Evolutionary conservation across 2,888 invertebrate genomes (phyloP).

Genomic region (Venusia cambrica): DNA sequence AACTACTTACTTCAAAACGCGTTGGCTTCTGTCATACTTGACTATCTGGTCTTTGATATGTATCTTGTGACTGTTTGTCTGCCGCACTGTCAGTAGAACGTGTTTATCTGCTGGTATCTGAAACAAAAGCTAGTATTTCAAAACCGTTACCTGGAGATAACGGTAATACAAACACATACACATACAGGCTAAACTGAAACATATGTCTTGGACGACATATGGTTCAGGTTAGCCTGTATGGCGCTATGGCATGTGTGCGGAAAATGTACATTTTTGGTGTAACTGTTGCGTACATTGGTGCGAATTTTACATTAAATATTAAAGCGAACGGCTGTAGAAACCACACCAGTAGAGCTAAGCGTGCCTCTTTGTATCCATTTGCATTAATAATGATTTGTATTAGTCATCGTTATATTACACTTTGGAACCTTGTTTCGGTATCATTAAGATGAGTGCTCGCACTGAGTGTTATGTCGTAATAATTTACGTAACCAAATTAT

Average conservation of each 20-base stretch:
- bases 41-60: conserved; percentile 89
- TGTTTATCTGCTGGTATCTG: conserved; percentile 86
- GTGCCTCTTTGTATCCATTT: conserved; percentile 39
- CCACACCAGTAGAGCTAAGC: conserved; percentile 42
- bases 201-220: too few species aligned
- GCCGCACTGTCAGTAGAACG: conserved; percentile 87
- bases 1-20: conserved; percentile 85
- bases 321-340: conserved; percentile 53
- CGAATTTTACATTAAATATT: conserved; percentile 70
- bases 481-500: too few species aligned
- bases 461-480: too few species aligned
- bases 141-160: conserved; percentile 23
- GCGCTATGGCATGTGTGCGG: conserved; percentile 23
- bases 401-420: conserved; percentile 24
- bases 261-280: conserved; percentile 48
- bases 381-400: conserved; percentile 35
- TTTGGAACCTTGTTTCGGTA: conserved; percentile 10
- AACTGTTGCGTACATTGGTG: conserved; percentile 54
- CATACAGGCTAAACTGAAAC: too few species aligned
- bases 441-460: conserved; percentile 4
- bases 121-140: conserved; percentile 34
- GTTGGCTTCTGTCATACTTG: conserved; percentile 88
- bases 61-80: conserved; percentile 89
- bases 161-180: too few species aligned
- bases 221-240: conserved; percentile 25